Conservation (phyloP, 2,888 invertebrate genomes). For the Autographa gamma region DNA sequence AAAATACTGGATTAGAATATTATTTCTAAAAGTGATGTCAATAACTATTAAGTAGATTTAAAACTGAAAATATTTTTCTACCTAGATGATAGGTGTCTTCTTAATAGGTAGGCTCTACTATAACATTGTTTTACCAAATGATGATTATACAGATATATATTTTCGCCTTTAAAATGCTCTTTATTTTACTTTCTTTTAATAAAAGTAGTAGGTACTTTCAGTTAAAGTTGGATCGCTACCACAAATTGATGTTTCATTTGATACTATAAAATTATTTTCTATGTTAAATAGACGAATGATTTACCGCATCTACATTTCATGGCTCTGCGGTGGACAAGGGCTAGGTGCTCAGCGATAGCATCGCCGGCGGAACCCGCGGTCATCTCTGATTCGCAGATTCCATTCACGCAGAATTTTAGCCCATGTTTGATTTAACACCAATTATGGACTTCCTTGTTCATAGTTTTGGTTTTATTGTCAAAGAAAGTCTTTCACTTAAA, state of each 20-base stretch:
- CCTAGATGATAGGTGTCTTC: too few relatives aligned
- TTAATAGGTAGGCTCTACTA: too few relatives aligned
- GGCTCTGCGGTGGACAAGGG: conserved; percentile 61
- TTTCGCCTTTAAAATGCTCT: too few relatives aligned
- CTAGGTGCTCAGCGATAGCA: conserved; percentile 86
- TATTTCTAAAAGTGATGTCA: too few relatives aligned
- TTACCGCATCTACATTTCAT: conserved; percentile 52
- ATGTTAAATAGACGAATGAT: background rate
- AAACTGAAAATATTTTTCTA: too few relatives aligned
- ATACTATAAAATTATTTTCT: background rate
- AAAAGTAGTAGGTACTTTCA: too few relatives aligned
- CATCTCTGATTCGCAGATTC: conserved; percentile 87
- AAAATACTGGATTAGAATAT: too few relatives aligned
- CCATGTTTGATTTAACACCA: conserved; percentile 88
- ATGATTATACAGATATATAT: too few relatives aligned
- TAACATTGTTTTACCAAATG: too few relatives aligned
- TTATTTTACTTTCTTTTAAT: too few relatives aligned
- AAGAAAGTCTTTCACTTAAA: conserved; percentile 49
- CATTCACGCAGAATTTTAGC: conserved; percentile 87
- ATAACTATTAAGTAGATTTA: too few relatives aligned
- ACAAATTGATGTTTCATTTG: background rate
- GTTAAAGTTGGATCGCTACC: too few relatives aligned
- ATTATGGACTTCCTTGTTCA: conserved; percentile 87
- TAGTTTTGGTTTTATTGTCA: conserved; percentile 59
- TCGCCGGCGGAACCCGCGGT: conserved; percentile 84